These are phyloP conservation scores for Abscondita cerata DNA, from an alignment of 2,888 invertebrate genomes.

Conservation along the genomic window DNA sequence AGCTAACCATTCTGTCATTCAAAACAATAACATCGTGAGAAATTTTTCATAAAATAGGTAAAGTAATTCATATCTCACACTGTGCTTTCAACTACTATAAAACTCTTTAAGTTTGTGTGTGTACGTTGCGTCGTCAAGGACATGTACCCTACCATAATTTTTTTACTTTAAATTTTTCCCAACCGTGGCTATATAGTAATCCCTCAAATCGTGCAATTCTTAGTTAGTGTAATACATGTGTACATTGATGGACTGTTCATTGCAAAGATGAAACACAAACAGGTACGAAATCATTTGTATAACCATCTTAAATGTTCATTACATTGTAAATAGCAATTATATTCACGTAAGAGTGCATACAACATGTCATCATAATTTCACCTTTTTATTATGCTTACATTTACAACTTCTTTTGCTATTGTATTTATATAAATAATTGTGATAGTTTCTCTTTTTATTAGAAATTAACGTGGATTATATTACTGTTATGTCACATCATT, in stretches of 20 bases:
- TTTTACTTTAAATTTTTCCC: slow-evolving; percentile 24
- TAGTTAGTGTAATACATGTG: slow-evolving; percentile 29
- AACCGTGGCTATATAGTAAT: slow-evolving; percentile 30
- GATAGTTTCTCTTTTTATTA: slow-evolving; percentile 10
- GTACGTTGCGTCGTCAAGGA: slow-evolving; percentile 25
- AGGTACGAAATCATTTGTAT: slow-evolving; percentile 16
- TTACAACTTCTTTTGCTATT: too few relatives aligned
- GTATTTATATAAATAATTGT: neutral
- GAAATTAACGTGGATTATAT: slow-evolving; percentile 27
- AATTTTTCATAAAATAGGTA: slow-evolving; percentile 21
- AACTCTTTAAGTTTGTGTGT: slow-evolving; percentile 13
- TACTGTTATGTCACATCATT: slow-evolving; percentile 22
- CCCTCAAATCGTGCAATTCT: slow-evolving; percentile 16
- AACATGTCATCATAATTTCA: slow-evolving; percentile 20
- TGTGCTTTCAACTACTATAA: slow-evolving; percentile 27
- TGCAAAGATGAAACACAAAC: slow-evolving; percentile 20
- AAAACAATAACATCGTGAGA: slow-evolving; percentile 31
- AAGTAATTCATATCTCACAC: slow-evolving; percentile 33
- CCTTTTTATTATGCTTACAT: slow-evolving; percentile 8
- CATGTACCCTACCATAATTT: slow-evolving; percentile 14
- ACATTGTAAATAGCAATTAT: slow-evolving; percentile 10
- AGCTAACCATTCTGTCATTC: slow-evolving; percentile 21
- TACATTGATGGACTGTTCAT: slow-evolving; percentile 26
- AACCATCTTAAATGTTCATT: slow-evolving; percentile 1
- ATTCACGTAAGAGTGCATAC: slow-evolving; percentile 15